Base-by-base conservation (phyloP, 2,113 vertebrate species). In the Neotoma lepida region DNA sequence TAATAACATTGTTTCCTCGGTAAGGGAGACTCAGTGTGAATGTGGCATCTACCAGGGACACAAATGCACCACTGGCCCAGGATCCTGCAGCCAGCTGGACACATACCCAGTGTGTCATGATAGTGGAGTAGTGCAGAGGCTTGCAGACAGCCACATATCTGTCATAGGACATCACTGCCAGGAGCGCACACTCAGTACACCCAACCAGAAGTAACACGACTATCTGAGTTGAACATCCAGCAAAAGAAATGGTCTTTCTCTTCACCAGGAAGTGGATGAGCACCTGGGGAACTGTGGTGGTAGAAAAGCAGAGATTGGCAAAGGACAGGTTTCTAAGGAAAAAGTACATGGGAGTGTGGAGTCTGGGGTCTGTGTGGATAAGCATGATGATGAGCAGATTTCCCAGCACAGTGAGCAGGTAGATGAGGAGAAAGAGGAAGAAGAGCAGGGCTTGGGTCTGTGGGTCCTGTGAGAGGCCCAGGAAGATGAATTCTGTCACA, bases 111-210 rank as follows among this genome's bases (percentile, higher is more conserved):
- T 63, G 68, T 5, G 94, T 96, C 97, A 98, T 97, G 78, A 97
- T 93, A 24, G 90, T 66, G 14, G 94, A 82, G 18, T 98, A 97
- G 73, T 87, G 96, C 26, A 98, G 73, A 35, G 96, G 97, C 44
- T 97, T 97, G 30, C 97, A 98, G 44, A 97, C 95, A 49, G 97
- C 97, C 84, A 97, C 71, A 0, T 97, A 98, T 0, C 93, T 41
- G 39, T 98, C 97, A 95, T 97, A 97, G 15, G 97, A 96, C 97
- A 98, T 98, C 26, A n/a, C n/a, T n/a, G n/a, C n/a, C n/a, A n/a
- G n/a, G n/a, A n/a, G n/a, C n/a, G n/a, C n/a, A n/a, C n/a, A n/a
- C n/a, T n/a, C n/a, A n/a, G n/a, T n/a, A n/a, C n/a, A n/a, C n/a
- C n/a, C n/a, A n/a, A n/a, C n/a, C n/a, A n/a, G n/a, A n/a, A 97